phyloP scores from a whole-genome alignment of 2,113 vertebrate species.

The Micronisus gabar region DNA sequence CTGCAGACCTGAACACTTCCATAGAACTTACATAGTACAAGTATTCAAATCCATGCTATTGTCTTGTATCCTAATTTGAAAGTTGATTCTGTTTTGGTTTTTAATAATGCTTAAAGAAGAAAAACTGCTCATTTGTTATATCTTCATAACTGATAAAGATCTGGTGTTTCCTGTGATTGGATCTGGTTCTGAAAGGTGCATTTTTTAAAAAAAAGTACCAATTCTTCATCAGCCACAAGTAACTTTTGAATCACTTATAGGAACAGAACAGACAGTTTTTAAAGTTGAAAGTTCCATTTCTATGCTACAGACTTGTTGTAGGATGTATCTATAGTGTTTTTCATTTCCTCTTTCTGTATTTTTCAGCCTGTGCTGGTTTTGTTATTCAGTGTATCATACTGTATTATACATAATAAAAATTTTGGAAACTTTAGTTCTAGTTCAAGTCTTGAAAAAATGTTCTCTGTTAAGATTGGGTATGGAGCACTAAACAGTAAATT shows the following conservation, averaged over 20 bases:
- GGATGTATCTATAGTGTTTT: background rate
- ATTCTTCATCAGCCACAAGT: background rate
- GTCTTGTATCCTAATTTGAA: background rate
- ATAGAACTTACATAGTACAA: fast-evolving
- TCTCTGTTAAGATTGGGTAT: background rate
- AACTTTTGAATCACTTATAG: background rate
- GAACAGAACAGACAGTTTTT: background rate
- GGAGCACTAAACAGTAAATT: background rate
- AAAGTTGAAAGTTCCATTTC: background rate
- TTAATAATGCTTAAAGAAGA: background rate
- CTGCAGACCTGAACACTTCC: background rate
- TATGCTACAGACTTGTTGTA: background rate
- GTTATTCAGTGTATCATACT: background rate
- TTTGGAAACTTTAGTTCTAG: too few species aligned
- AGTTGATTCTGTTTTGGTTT: background rate
- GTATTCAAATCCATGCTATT: background rate
- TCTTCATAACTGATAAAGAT: background rate
- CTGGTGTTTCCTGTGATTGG: background rate
- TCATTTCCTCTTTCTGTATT: background rate
- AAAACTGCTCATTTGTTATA: background rate
- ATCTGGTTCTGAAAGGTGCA: background rate
- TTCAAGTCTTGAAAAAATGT: background rate
- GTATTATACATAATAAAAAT: background rate
- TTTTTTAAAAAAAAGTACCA: background rate
- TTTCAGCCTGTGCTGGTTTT: background rate